Conservation (phyloP, 2,113 vertebrate genomes). For the Mastomys natalensis region DNA sequence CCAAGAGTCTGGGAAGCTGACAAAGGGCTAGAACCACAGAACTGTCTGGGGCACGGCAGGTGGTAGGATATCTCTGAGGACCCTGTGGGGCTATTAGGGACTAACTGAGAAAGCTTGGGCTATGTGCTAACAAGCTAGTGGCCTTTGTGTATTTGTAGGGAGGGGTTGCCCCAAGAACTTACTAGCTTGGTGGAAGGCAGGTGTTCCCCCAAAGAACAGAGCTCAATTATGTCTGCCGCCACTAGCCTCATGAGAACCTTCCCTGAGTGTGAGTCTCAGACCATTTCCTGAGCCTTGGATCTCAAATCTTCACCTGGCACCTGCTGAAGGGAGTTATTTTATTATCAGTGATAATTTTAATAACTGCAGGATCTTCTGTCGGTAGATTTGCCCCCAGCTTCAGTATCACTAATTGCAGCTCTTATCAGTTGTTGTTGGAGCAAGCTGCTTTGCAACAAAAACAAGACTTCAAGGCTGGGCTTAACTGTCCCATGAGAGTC, state of each 20-base stretch:
- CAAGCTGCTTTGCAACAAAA: slow-evolving; percentile 32
- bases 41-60: neutral
- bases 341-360: slow-evolving; percentile 54
- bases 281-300: neutral
- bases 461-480: slow-evolving; percentile 48
- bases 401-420: slow-evolving; percentile 57
- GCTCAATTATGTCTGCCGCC: neutral
- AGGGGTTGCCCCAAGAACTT: neutral
- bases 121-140: neutral
- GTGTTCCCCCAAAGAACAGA: neutral
- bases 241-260: neutral
- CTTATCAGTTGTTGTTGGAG: slow-evolving; percentile 60
- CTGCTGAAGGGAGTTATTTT: neutral
- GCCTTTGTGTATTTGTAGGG: no score
- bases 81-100: rapidly evolving
- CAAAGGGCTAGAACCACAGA: neutral
- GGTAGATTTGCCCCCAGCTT: slow-evolving; percentile 31
- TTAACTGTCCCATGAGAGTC: neutral
- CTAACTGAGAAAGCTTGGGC: neutral
- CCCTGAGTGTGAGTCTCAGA: neutral
- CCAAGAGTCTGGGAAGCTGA: neutral
- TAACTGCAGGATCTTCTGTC: slow-evolving; percentile 49
- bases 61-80: neutral
- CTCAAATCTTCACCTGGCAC: neutral
- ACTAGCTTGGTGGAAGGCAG: neutral